Evolutionary conservation across 2,113 vertebrate species (phyloP).

Genomic region (Falco punctatus): DNA sequence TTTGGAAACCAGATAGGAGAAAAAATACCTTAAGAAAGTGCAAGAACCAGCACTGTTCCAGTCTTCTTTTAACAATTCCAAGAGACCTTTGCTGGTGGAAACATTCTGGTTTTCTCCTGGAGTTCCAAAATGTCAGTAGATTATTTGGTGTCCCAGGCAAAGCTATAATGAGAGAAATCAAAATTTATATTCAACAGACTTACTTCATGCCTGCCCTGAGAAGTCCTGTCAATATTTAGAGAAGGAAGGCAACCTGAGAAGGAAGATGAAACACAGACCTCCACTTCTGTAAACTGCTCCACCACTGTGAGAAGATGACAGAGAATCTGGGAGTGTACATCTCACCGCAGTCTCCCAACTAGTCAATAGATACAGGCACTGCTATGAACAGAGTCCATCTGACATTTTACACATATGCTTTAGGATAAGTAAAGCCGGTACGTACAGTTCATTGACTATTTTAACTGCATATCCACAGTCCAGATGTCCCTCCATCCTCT

Average conservation of each 20-base stretch:
- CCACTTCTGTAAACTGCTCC: neutral
- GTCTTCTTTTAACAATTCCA: constrained; percentile 4
- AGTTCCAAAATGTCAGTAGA: neutral
- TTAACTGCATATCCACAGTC: neutral
- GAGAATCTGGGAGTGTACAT: neutral
- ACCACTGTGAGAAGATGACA: neutral
- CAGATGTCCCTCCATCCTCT: neutral
- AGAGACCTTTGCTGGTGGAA: neutral
- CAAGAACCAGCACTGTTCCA: neutral
- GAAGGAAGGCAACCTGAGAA: neutral
- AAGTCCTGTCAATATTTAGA: neutral
- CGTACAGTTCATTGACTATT: neutral
- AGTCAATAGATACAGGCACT: neutral
- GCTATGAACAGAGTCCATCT: neutral
- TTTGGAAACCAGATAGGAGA: neutral
- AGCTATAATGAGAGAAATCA: neutral
- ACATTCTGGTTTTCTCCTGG: neutral
- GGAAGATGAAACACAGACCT: neutral
- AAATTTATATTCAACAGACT: neutral
- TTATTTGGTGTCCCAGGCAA: neutral
- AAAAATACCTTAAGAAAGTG: constrained; percentile 3
- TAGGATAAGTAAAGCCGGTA: neutral
- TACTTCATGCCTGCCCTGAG: neutral
- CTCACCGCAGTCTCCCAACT: neutral
- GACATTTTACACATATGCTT: neutral